Conservation (phyloP, 2,888 invertebrate genomes). For the Notodonta ziczac region DNA sequence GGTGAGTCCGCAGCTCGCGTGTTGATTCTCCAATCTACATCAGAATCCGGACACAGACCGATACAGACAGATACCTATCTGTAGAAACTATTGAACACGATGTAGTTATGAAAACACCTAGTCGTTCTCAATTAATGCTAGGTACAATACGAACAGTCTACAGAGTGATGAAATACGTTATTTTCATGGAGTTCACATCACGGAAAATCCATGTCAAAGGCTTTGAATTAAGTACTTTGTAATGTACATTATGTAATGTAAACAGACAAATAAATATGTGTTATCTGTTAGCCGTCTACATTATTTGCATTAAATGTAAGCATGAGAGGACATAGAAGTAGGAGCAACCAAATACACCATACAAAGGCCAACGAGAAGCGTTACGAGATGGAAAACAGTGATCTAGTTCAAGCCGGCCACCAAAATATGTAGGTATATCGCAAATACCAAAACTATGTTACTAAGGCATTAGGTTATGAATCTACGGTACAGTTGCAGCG, state of each 20-base stretch:
- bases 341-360: not conserved
- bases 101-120: conserved; percentile 6
- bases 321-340: conserved; percentile 5
- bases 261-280: not conserved
- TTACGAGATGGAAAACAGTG: too few relatives aligned
- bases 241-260: not conserved
- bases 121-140: conserved; percentile 10
- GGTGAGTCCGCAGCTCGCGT: conserved; percentile 65
- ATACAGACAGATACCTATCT: conserved; percentile 13
- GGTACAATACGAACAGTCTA: not conserved
- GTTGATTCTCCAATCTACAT: conserved; percentile 60
- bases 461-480: conserved; percentile 59
- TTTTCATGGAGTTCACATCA: not conserved
- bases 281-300: not conserved
- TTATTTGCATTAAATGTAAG: not conserved
- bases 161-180: not conserved
- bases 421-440: too few relatives aligned
- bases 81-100: conserved; percentile 15
- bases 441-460: conserved; percentile 33
- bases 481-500: conserved; percentile 63
- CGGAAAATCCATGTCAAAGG: conserved; percentile 9
- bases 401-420: too few relatives aligned
- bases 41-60: conserved; percentile 41
- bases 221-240: not conserved
- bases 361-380: too few relatives aligned